phyloP scores from a whole-genome alignment of 2,888 invertebrate species.

The Tridacna crocea region DNA sequence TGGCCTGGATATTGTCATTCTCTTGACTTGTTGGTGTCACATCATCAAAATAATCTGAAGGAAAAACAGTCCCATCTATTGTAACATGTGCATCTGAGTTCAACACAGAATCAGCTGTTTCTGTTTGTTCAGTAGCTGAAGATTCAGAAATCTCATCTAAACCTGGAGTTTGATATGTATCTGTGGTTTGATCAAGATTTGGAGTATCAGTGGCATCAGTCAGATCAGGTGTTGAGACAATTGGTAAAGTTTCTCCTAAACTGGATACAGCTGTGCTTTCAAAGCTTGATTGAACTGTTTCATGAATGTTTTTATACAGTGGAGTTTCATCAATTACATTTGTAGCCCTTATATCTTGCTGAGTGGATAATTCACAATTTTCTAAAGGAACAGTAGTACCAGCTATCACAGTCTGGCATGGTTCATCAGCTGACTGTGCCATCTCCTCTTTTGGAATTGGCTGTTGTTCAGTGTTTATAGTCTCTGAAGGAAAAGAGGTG shows the following conservation, averaged over 20 bases:
- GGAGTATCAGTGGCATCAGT: not conserved
- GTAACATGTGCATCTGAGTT: slow-evolving; percentile 23
- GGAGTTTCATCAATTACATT: slow-evolving; percentile 10
- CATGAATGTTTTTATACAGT: not conserved
- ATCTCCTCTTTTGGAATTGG: not conserved
- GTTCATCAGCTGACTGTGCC: not conserved
- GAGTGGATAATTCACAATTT: not conserved
- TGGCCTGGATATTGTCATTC: not conserved
- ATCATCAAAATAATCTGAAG: slow-evolving; percentile 49
- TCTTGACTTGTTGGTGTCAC: not conserved
- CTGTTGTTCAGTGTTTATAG: not conserved
- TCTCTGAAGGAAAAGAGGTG: not conserved
- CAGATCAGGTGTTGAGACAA: not conserved
- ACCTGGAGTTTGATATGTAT: not conserved
- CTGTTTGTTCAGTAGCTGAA: not conserved
- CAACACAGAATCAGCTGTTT: not conserved
- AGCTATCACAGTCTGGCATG: not conserved
- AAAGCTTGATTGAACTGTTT: slow-evolving; percentile 9
- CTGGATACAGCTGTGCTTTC: not conserved
- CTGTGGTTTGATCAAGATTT: not conserved
- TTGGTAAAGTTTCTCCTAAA: not conserved
- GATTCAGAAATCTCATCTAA: not conserved
- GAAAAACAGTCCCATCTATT: slow-evolving; percentile 56
- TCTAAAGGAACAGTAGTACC: slow-evolving; percentile 4
- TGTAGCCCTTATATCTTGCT: not conserved